A percentile compares a stretch with the other conserved stretches of the same genome.
Conservation (phyloP, 2,888 invertebrate genomes). For the Campoplex nolae region DNA sequence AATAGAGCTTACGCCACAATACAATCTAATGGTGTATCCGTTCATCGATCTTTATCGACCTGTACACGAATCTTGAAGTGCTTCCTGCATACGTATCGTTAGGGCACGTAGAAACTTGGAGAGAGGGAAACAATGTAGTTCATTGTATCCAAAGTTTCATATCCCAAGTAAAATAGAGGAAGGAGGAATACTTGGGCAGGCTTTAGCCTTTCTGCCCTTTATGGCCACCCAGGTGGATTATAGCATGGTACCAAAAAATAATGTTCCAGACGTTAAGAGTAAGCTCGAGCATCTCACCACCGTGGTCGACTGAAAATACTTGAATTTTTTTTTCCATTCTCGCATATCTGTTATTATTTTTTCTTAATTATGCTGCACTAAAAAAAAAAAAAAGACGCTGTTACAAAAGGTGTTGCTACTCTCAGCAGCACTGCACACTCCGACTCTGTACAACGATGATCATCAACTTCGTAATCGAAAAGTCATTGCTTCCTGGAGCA, state of each 20-base stretch:
- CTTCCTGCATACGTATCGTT: constrained; percentile 56
- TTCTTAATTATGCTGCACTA: not conserved
- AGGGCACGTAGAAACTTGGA: constrained; percentile 44
- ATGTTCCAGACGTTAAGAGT: not conserved
- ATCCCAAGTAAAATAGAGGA: constrained; percentile 3
- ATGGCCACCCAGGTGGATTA: constrained; percentile 64
- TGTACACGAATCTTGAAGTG: constrained; percentile 64
- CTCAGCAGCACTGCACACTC: not conserved
- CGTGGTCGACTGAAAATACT: not conserved
- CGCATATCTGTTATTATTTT: not conserved
- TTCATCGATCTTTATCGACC: constrained; percentile 66
- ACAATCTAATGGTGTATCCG: constrained; percentile 62
- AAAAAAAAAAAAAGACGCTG: not conserved
- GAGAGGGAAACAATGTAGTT: constrained; percentile 54
- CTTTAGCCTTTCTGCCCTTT: constrained; percentile 58
- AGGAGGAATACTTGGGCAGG: constrained; percentile 41
- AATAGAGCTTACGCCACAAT: not conserved
- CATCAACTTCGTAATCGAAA: not conserved
- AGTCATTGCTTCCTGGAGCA: no score
- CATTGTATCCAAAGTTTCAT: constrained; percentile 52
- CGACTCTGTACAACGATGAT: not conserved
- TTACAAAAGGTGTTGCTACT: not conserved
- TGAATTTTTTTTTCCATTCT: not conserved
- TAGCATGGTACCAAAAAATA: constrained; percentile 12
- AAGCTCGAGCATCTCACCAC: not conserved